Evolutionary conservation across 2,797 vertebrate genomes (phyloP), one percentile per base, ranked within the genome.

Genomic region (Fratercula arctica): DNA sequence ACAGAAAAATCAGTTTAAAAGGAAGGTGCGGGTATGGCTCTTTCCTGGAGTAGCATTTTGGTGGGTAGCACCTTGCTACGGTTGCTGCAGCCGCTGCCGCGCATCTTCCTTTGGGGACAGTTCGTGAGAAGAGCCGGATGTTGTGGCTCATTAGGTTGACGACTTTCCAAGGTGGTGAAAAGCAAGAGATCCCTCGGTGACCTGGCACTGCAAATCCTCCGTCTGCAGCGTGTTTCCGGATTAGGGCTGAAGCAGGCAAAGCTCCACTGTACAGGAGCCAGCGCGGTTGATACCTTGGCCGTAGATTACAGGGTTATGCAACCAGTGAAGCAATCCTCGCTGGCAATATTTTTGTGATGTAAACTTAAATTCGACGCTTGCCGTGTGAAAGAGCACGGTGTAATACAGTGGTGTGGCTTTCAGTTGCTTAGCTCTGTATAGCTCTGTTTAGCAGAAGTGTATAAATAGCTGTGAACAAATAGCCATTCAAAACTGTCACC

Each of bases 271-370:
- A 56, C 69, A 81, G 89, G 91, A 95, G 53, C 81, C 89, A 77
- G 77, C 72, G 28, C 17, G 28, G 84, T 56, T 24, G 43, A 67
- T 73, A 68, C 61, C 85, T 95, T 87, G 86, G 68, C 85, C 88
- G 64, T 70, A 93, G 96, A 96, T 97, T 96, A 96, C 37, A 70
- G 69, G 50, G 80, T 97, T 97, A 97, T 76, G 57, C 87, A 96
- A 96, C 4, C 20, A 68, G 19, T 35, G n/a, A 76, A 94, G 54
- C 77, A 92, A 85, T 54, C 63, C 56, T 92, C 35, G 21, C 74
- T 89, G 88, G 29, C 51, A 83, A 69, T 59, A 76, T 72, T 77
- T 95, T 76, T 66, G 8, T 76, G 70, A 75, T 51, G 31, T 66
- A 66, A 84, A 69, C 68, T 84, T 54, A 84, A 89, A 90, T 82